Base-by-base conservation (phyloP, 1,140 invertebrate genomes). In the Asbolus verrucosus region DNA sequence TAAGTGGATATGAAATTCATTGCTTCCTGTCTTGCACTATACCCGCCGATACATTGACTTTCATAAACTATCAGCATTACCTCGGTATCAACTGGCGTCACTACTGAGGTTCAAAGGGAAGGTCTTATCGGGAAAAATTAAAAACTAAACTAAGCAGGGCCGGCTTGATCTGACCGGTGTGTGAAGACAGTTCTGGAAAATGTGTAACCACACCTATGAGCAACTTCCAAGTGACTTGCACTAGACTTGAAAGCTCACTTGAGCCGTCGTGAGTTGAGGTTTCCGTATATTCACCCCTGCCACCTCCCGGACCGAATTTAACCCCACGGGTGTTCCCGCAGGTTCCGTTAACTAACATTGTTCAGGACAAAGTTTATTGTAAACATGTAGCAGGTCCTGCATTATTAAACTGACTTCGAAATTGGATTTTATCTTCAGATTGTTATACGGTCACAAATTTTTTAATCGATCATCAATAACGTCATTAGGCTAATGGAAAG, bases 1-100 rank as follows among this genome's bases (percentile, higher is more conserved):
- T 79, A 78, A 79, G 77, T 78, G 77, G 78, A 78, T 78, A 79
- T 78, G 77, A 78, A 77, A 76, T 78, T 79, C 78, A 76, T 78
- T 77, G 76, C 72, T 71, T 74, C 71, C 62, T 41, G 39, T 65
- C 62, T 65, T 30, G 39, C 21, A 65, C 38, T 65, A 41, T 63
- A 41, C 61, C n/a, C n/a, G 24, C 39, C 61, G 41, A 63, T 63
- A 63, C 41, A 63, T 63, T 63, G 61, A 65, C 62, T 43, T 65
- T 65, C 62, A 65, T 65, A 62, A 38, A 63, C 46, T 54, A 54
- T 54, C 46, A 54, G 27, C 46, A 27, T 54, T 46, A 19, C 46
- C 11, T 13, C 21, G 27, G n/a, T n/a, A n/a, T n/a, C n/a, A n/a
- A n/a, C n/a, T n/a, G n/a, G 11, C 33, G 33, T 54, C 19, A 30